Conservation (phyloP, 2,797 vertebrate genomes). For the Coregonus sp. region DNA sequence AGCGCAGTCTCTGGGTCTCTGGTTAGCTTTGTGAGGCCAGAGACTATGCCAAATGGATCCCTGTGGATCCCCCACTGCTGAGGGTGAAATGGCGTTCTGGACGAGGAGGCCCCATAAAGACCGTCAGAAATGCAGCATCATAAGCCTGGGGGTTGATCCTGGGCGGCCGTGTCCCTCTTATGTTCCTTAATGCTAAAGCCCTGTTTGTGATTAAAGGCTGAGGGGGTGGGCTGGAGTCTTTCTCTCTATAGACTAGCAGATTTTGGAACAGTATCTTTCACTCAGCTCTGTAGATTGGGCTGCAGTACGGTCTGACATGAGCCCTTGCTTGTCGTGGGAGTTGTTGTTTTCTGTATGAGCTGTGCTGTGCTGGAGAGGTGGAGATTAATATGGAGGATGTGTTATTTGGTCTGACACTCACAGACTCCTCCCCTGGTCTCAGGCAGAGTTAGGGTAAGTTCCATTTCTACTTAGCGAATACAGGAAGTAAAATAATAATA, state of each 20-base stretch:
- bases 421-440: not conserved
- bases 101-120: not conserved
- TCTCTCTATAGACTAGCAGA: not conserved
- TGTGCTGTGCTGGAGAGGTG: not conserved
- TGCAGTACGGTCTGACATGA: not conserved
- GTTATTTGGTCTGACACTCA: too few species aligned
- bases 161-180: not conserved
- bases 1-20: not conserved
- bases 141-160: not conserved
- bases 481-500: not conserved
- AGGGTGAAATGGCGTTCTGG: not conserved
- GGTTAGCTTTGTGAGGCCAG: slow-evolving; percentile 12
- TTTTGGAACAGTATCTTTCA: not conserved
- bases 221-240: not conserved
- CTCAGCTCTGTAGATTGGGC: not conserved
- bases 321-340: not conserved
- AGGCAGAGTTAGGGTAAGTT: not conserved
- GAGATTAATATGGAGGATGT: not conserved
- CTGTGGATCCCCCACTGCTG: slow-evolving; percentile 6
- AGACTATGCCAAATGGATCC: slow-evolving; percentile 20
- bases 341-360: not conserved
- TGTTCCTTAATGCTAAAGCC: slow-evolving; percentile 1
- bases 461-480: not conserved
- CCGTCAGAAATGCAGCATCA: not conserved
- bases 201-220: not conserved